Percentiles rank a stretch among this genome's conserved stretches.
These are phyloP conservation scores for Sebastes matsubarae DNA, from an alignment of 2,797 vertebrate species.

Conservation along the genomic window DNA sequence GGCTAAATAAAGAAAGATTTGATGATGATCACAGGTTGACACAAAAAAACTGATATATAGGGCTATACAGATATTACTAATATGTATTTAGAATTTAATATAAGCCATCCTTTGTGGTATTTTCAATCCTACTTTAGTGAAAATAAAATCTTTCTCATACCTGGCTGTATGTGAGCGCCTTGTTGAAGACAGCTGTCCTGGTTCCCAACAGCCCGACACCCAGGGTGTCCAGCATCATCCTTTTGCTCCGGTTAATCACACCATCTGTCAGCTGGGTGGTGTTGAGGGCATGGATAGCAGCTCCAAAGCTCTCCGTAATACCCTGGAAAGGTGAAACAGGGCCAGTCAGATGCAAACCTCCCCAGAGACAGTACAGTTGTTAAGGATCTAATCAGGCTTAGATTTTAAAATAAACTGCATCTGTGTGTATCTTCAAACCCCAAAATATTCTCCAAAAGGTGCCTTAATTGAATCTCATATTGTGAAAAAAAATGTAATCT, in stretches of 20 bases:
- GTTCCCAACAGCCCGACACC: constrained; percentile 92
- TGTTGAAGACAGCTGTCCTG: constrained; percentile 87
- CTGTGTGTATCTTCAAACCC: neutral
- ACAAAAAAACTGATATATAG: neutral
- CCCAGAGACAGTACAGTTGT: neutral
- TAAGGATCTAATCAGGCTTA: neutral
- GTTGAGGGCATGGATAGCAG: constrained; percentile 84
- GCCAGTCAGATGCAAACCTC: constrained; percentile 7
- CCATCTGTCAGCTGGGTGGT: constrained; percentile 85
- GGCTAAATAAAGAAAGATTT: neutral
- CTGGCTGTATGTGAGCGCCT: constrained; percentile 87
- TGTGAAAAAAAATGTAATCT: neutral
- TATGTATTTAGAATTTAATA: neutral
- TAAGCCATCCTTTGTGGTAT: neutral
- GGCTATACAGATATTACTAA: neutral
- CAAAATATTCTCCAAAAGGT: neutral
- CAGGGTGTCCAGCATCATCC: constrained; percentile 95
- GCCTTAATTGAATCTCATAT: fast-evolving
- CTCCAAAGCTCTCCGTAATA: constrained; percentile 92
- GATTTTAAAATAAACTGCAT: neutral
- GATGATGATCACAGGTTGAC: neutral
- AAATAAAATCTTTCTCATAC: constrained; percentile 64
- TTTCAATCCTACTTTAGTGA: neutral
- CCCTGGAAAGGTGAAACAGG: constrained; percentile 74
- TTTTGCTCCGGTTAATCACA: constrained; percentile 90